Base-by-base conservation (phyloP, 2,888 invertebrate species). In the Dryobotodes eremita region DNA sequence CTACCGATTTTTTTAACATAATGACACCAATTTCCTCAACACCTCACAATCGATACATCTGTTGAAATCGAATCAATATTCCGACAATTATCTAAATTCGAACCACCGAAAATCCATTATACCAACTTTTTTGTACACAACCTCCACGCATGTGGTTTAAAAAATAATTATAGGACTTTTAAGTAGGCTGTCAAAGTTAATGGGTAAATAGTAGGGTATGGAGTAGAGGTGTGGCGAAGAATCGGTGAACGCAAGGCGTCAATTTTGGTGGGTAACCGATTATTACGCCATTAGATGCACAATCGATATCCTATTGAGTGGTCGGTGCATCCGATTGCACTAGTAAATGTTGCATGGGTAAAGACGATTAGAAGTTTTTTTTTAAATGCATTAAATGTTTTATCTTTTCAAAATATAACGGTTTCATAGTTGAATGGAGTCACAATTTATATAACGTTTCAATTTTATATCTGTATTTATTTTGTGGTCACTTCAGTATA, bases 121-220 rank as follows among this genome's bases (percentile, higher is more conserved):
- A 89, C 87, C 87, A 86, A 87, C 90, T 89, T 92, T 94, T 93
- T 94, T 94, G 93, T 92, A 88, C 87, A 83, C 86, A 86, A 91
- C 93, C 92, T 92, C 93, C 93, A 94, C 93, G 93, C 92, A 92
- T 92, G 91, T 92, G 91, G 93, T 92, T 94, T 85, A 90, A 90
- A 94, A 94, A 94, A 95, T 96, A 96, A 96, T 96, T 95, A 96
- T 93, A 95, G 92, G 92, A 93, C 91, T 94, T 93, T 92, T 95
- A 96, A 95, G 94, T 94, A 95, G 95, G 91, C 95, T 96, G 96
- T 96, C 96, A 96, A 92, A 96, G 86, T 91, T 97, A 96, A 97
- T 96, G 96, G 94, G 94, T 96, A 96, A 96, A 97, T 97, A 95
- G 95, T 94, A 95, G 96, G 93, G 92, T 94, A 93, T 86, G 89